Evolutionary conservation across 1,140 invertebrate species (phyloP), one percentile per base, ranked within the genome.

Genomic region (Saccostrea cuccullata): DNA sequence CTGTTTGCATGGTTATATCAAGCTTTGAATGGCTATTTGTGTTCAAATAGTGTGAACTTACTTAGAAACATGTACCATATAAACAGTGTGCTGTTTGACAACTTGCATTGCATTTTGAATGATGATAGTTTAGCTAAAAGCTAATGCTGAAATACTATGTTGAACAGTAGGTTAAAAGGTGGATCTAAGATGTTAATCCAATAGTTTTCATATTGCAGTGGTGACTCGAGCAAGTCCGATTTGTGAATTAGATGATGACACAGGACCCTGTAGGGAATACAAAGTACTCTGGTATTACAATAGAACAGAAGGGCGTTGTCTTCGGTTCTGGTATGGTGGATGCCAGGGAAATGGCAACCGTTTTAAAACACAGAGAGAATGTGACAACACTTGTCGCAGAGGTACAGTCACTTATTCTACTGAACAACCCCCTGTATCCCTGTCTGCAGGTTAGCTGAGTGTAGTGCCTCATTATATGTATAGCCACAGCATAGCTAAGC

Each of bases 311-410:
- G 89, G 98, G 20, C 97, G 97, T 20, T 99, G 98, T 94, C 97
- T 97, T 0, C 96, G 97, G 82, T 99, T 99, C 95, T 99, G 98
- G 98, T 99, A 98, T 94, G 98, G 98, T 47, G 98, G 98, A 55
- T 99, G 98, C 94, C 97, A 88, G 95, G 96, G 30, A 95, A 99
- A 99, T 93, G 86, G 90, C 96, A 90, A 95, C 95, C 91, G 97
- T 8, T 99, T 99, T 95, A 96, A 96, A 64, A 96, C 96, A 11
- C 96, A 98, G 93, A 97, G 98, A 85, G 97, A 98, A 90, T 99
- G 99, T 93, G 82, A 84, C 0, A 26, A 40, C n/a, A 55, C 47
- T 15, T 84, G 82, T 55, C 40, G 40, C 23, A 40, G 82, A n/a
- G 82, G 82, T 13, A 20, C 47, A 55, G 82, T 77, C 26, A 67